Evolutionary conservation across 1,140 invertebrate genomes (phyloP).

Genomic region (Heliothis subflexa): DNA sequence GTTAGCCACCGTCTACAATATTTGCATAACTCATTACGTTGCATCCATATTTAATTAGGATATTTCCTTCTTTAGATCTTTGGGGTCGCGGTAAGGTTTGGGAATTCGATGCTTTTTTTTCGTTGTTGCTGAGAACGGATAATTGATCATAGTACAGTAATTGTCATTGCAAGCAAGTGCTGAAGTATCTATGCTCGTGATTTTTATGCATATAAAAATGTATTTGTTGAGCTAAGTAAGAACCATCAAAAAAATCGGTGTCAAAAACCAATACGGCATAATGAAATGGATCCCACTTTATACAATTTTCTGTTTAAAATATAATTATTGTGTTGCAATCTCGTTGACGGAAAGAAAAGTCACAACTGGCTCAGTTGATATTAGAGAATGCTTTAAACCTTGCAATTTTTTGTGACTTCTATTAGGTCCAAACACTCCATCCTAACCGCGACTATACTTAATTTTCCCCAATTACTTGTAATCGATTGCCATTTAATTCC

Average conservation of each 20-base stretch:
- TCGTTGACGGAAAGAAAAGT: too few species aligned
- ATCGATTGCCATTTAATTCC: slow-evolving; percentile 77
- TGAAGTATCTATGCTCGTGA: too few species aligned
- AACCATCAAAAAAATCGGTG: too few species aligned
- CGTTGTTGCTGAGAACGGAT: neutral
- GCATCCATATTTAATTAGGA: slow-evolving; percentile 85
- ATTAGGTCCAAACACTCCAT: slow-evolving; percentile 5
- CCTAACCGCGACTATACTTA: slow-evolving; percentile 49
- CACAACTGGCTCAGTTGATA: too few species aligned
- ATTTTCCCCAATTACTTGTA: slow-evolving; percentile 59
- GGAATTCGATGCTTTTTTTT: slow-evolving; percentile 50
- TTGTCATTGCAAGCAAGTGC: too few species aligned
- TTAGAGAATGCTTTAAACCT: too few species aligned
- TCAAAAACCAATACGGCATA: too few species aligned
- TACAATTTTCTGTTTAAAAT: too few species aligned
- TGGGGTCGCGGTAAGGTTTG: slow-evolving; percentile 46
- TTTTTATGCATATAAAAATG: too few species aligned
- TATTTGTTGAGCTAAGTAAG: too few species aligned
- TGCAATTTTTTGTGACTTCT: neutral
- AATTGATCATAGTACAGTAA: neutral
- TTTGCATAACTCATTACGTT: slow-evolving; percentile 84
- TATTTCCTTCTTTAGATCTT: slow-evolving; percentile 73
- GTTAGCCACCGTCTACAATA: slow-evolving; percentile 76
- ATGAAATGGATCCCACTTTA: too few species aligned
- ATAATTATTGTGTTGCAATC: too few species aligned